Conservation (phyloP, 2,113 vertebrate species). For the Parus major region DNA sequence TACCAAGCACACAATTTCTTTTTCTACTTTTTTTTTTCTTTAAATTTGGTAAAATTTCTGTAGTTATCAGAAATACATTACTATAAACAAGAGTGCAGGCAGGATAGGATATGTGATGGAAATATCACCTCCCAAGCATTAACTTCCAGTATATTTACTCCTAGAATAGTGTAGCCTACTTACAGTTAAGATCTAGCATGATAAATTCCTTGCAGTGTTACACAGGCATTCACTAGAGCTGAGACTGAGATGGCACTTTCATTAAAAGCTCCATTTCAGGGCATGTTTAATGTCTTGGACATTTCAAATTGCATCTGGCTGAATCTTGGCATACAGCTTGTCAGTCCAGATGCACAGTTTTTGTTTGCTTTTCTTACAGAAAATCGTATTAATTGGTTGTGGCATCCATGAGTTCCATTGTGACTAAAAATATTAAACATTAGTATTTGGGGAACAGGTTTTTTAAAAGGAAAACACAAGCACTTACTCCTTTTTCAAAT, state of each 20-base stretch:
- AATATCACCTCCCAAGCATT: neutral
- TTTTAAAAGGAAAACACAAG: neutral
- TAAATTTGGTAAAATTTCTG: slow-evolving; percentile 70
- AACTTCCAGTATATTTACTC: neutral
- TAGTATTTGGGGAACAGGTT: neutral
- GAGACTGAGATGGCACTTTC: slow-evolving; percentile 10
- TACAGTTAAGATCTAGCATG: neutral
- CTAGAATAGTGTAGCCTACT: neutral
- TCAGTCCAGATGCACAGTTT: slow-evolving; percentile 61
- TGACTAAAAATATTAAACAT: slow-evolving; percentile 29
- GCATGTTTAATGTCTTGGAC: slow-evolving; percentile 50
- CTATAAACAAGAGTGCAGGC: neutral
- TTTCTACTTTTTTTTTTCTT: neutral
- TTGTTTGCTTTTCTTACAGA: slow-evolving; percentile 29
- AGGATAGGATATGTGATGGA: neutral
- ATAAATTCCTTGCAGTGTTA: neutral
- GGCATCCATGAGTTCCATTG: neutral
- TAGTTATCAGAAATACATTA: slow-evolving; percentile 15
- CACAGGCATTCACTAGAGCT: neutral
- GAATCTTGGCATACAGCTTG: slow-evolving; percentile 68
- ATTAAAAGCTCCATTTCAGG: slow-evolving; percentile 20
- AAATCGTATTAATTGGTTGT: neutral
- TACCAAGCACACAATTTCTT: slow-evolving; percentile 76
- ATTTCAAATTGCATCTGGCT: slow-evolving; percentile 68
- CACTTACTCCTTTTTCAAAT: neutral